phyloP scores from a whole-genome alignment of 2,113 vertebrate genomes.

The Ceyx cyanopectus region DNA sequence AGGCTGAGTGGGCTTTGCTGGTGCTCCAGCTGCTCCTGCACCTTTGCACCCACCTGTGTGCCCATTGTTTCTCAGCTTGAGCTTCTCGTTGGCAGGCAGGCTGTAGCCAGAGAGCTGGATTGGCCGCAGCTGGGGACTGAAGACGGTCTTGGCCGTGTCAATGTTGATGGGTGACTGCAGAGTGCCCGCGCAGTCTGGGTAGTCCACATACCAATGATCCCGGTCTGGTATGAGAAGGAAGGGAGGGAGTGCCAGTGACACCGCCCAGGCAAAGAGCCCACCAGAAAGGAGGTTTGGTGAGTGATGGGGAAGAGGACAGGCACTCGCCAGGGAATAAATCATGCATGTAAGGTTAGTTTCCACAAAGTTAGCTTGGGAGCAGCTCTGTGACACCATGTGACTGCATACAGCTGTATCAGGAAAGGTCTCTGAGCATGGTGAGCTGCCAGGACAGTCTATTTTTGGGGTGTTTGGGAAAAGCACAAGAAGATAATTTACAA shows the following conservation, averaged over 20 bases:
- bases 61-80: constrained; percentile 77
- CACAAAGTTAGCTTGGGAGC: neutral
- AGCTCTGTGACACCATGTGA: constrained; percentile 1
- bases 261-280: accelerated
- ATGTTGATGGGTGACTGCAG: constrained; percentile 80
- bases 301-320: neutral
- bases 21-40: neutral
- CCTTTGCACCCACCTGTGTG: constrained; percentile 73
- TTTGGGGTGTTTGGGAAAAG: constrained; percentile 54
- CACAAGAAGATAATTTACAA: constrained; percentile 37
- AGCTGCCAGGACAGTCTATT: constrained; percentile 66
- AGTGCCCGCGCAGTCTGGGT: constrained; percentile 6
- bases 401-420: neutral
- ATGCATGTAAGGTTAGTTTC: neutral
- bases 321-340: neutral
- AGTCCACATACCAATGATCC: constrained; percentile 46
- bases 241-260: neutral
- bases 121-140: constrained; percentile 43
- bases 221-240: neutral
- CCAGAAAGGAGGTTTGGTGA: neutral
- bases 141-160: neutral
- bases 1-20: accelerated
- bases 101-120: constrained; percentile 72
- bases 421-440: neutral
- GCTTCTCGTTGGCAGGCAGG: neutral